Evolutionary conservation across 2,888 invertebrate genomes (phyloP).

Genomic region (Prenolepis imparis): DNA sequence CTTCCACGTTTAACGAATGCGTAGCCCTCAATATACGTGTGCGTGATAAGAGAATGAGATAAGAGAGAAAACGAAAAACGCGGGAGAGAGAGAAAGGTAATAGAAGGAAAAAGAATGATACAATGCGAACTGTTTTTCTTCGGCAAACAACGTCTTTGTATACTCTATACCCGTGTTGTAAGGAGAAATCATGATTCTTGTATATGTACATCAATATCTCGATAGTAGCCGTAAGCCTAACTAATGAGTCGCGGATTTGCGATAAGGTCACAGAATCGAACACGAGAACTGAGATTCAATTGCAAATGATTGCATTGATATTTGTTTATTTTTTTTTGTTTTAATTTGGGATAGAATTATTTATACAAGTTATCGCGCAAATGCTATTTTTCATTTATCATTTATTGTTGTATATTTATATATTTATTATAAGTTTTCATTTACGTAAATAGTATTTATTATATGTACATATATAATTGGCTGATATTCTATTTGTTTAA

Average conservation of each 20-base stretch:
- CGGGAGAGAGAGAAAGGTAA: constrained; percentile 45
- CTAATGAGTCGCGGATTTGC: constrained; percentile 82
- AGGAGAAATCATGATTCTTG: constrained; percentile 79
- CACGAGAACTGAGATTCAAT: background rate
- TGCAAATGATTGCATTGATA: background rate
- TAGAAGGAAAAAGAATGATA: constrained; percentile 46
- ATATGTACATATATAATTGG: background rate
- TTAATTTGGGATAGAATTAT: background rate
- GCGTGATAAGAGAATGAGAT: constrained; percentile 37
- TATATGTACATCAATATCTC: constrained; percentile 85
- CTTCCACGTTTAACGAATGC: constrained; percentile 59
- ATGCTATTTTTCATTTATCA: background rate
- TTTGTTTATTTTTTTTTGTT: background rate
- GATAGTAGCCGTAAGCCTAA: constrained; percentile 84
- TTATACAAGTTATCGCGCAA: background rate
- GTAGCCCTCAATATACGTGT: constrained; percentile 40
- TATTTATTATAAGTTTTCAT: background rate
- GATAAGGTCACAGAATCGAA: background rate
- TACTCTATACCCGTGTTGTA: constrained; percentile 76
- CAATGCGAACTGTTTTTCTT: constrained; percentile 78
- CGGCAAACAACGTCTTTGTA: constrained; percentile 82
- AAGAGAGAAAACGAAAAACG: constrained; percentile 33
- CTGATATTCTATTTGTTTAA: background rate
- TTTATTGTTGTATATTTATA: too few species aligned
- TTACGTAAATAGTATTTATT: constrained; percentile 1